Conservation (phyloP, 2,797 vertebrate genomes). For the Danio choprae region DNA sequence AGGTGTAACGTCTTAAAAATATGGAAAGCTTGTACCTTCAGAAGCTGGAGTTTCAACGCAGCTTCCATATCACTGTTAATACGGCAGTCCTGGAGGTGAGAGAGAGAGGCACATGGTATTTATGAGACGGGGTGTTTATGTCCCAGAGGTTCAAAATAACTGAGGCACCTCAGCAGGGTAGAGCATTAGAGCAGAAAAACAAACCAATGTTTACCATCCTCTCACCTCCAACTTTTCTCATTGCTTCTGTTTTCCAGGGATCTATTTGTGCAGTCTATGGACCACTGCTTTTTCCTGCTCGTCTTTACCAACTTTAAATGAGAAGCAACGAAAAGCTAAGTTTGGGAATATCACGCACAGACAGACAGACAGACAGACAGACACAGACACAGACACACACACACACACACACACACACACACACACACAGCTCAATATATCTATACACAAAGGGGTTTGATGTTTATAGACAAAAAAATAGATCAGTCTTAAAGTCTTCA, state of each 20-base stretch:
- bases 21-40: slow-evolving; percentile 6
- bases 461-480: slow-evolving; percentile 23
- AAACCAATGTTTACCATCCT: slow-evolving; percentile 46
- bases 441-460: slow-evolving; percentile 16
- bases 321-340: slow-evolving; percentile 18
- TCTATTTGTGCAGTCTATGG: slow-evolving; percentile 48
- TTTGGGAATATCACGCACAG: slow-evolving; percentile 1
- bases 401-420: background rate
- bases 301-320: slow-evolving; percentile 36
- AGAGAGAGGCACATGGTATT: slow-evolving; percentile 1
- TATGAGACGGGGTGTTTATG: slow-evolving; percentile 42
- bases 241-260: slow-evolving; percentile 6
- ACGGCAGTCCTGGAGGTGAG: background rate
- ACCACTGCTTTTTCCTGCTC: slow-evolving; percentile 39
- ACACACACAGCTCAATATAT: background rate
- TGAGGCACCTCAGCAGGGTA: slow-evolving; percentile 47
- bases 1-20: background rate
- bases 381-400: background rate
- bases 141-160: slow-evolving; percentile 55
- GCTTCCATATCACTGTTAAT: background rate
- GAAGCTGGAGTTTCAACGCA: slow-evolving; percentile 13
- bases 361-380: too few relatives aligned
- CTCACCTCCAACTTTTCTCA: slow-evolving; percentile 17
- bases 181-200: slow-evolving; percentile 54
- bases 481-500: too few relatives aligned